Percentiles rank a stretch among this genome's conserved stretches.
phyloP scores from a whole-genome alignment of 1,140 invertebrate genomes.

The Epicauta chinensis region DNA sequence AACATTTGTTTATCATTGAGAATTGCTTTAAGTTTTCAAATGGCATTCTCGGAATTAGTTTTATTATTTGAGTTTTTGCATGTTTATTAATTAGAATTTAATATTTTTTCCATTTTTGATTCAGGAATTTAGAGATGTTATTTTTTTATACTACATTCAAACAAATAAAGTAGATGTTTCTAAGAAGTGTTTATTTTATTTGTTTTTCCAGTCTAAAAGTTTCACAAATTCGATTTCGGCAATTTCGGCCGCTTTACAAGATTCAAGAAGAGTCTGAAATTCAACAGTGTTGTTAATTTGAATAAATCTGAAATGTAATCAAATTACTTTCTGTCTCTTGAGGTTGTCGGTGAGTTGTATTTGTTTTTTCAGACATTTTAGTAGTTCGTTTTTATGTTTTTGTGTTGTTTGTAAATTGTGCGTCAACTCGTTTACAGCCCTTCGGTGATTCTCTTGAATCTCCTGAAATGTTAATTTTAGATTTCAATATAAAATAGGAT shows the following conservation, averaged over 20 bases:
- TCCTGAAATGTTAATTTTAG: conserved; percentile 38
- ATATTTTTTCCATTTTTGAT: conserved; percentile 14
- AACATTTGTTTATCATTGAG: no score
- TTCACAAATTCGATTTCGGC: conserved; percentile 45
- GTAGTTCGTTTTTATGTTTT: conserved; percentile 45
- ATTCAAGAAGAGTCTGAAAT: conserved; percentile 44
- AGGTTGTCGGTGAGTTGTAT: conserved; percentile 47
- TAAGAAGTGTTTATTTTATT: conserved; percentile 22
- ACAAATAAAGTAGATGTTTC: conserved; percentile 6
- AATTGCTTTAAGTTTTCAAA: no score
- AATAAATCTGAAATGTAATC: neutral
- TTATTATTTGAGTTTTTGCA: neutral
- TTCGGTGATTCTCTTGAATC: conserved; percentile 42
- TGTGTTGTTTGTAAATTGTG: conserved; percentile 41
- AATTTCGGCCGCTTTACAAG: conserved; percentile 41
- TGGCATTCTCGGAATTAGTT: no score
- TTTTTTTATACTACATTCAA: conserved; percentile 10
- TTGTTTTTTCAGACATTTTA: conserved; percentile 49
- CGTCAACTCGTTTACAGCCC: conserved; percentile 42
- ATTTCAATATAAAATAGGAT: conserved; percentile 14
- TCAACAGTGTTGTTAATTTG: no score
- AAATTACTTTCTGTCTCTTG: conserved; percentile 48
- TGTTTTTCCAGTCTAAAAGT: conserved; percentile 40
- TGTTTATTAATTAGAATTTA: neutral
- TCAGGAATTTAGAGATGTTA: conserved; percentile 10